Evolutionary conservation across 2,113 vertebrate species (phyloP).

Genomic region (Mesitornis unicolor): DNA sequence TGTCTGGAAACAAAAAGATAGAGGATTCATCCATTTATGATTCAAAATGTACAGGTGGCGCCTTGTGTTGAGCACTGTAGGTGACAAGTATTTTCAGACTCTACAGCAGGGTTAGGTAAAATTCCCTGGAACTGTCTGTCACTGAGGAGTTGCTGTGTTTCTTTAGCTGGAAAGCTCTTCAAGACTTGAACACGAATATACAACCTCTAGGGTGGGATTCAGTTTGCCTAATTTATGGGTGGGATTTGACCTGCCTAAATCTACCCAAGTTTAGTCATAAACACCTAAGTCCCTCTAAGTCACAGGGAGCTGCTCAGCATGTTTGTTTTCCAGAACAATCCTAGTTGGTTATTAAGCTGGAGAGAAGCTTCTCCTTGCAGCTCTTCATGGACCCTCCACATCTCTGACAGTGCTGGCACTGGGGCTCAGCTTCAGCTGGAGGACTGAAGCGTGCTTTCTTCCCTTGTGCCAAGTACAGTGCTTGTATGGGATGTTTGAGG

Average conservation of each 20-base stretch:
- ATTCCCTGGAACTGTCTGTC: neutral
- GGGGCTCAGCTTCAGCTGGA: neutral
- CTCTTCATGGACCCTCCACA: neutral
- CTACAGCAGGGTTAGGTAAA: neutral
- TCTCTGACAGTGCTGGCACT: fast-evolving
- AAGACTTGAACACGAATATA: neutral
- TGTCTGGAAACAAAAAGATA: neutral
- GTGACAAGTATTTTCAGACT: neutral
- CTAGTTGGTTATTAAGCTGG: neutral
- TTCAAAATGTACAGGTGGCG: fast-evolving
- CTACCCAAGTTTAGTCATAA: neutral
- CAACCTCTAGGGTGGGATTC: neutral
- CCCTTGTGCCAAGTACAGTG: neutral
- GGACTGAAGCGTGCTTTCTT: neutral
- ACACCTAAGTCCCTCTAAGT: neutral
- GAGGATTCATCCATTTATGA: neutral
- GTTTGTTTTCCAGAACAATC: neutral
- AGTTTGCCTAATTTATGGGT: neutral
- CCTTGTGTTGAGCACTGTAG: neutral
- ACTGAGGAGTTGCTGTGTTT: neutral
- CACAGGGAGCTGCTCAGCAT: neutral
- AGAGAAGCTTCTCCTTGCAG: neutral
- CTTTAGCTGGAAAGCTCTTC: neutral
- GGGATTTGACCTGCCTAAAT: neutral
- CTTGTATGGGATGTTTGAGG: neutral